Base-by-base conservation (phyloP, 64 coral and sea anemone genomes). In the Porites australiensis region DNA sequence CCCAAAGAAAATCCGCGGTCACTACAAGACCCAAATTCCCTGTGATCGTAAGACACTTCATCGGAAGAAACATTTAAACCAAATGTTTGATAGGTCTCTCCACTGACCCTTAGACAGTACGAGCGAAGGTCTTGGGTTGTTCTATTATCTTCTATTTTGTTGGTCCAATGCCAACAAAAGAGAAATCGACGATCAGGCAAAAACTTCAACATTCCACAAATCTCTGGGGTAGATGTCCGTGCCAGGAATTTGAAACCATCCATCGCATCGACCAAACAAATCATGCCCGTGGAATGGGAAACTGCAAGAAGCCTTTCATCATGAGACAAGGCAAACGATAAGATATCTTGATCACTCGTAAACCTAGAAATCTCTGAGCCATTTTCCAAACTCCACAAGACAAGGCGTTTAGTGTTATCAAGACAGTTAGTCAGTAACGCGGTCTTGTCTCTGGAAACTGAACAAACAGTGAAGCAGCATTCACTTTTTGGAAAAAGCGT, bases 281-380 rank as follows among this genome's bases (percentile, higher is more conserved):
- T 64, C 14, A 3, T 8, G 13, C 79, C 79, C 2, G 37, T 16
- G 16, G 59, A 59, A 59, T 82, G 27, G 44, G 79, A 82, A 82
- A 82, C 48, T 65, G 79, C 79, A 10, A 82, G 27, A 5, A 82
- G 27, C 12, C 23, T 82, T 64, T 43, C 79, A 82, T 64, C 79
- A 2, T 4, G 59, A 64, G 79, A 82, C 79, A 58, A 82, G 8
- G 79, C 79, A 82, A 82, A 82, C 8, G 79, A 82, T 47, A 82
- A 82, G 18, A 82, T 8, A 64, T 82, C 27, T 6, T 82, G 23
- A 14, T 44, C 44, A 13, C 58, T 18, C 13, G 5, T 46, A 15
- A 82, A 46, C 15, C 58, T 58, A 47, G 22, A 12, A 46, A 64
- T 47, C 59, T 64, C 59, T 46, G 79, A 63, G 22, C 79, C 79